Evolutionary conservation across 2,113 vertebrate genomes (phyloP).

Genomic region (Nematolebias whitei): DNA sequence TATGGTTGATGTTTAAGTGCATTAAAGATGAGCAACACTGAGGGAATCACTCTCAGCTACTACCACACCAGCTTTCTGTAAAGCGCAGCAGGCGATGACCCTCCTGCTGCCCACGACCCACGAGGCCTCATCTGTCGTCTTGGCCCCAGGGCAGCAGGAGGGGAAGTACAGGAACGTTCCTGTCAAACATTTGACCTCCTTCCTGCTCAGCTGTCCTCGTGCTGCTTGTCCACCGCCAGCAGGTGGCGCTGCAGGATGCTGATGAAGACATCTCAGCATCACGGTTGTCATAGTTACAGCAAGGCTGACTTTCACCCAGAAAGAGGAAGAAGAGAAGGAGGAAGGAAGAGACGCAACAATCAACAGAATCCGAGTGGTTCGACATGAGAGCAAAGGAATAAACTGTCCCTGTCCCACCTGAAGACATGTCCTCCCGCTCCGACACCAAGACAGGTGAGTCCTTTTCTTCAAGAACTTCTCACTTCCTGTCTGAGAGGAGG

Average conservation of each 20-base stretch:
- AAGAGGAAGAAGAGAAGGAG: slow-evolving; percentile 37
- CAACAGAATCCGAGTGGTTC: neutral
- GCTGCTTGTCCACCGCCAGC: neutral
- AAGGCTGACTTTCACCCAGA: slow-evolving; percentile 8
- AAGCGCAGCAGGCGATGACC: too few relatives aligned
- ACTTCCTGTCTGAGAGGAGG: slow-evolving; percentile 22
- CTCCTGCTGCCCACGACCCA: too few relatives aligned
- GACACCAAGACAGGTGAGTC: slow-evolving; percentile 58
- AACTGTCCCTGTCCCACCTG: neutral
- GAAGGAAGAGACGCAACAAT: slow-evolving; percentile 1
- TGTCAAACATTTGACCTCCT: too few relatives aligned
- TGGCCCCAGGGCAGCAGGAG: too few relatives aligned
- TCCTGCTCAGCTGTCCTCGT: neutral
- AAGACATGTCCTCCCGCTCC: slow-evolving; percentile 52
- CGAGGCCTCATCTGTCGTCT: too few relatives aligned
- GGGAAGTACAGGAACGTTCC: too few relatives aligned
- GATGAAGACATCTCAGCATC: neutral
- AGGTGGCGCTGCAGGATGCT: slow-evolving; percentile 9
- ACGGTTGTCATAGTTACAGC: neutral
- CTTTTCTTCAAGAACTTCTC: neutral
- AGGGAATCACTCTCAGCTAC: too few relatives aligned
- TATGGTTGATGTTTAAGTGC: too few relatives aligned
- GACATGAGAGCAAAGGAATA: slow-evolving; percentile 4
- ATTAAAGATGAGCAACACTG: too few relatives aligned
- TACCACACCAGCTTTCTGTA: too few relatives aligned